Percentiles rank a stretch among this genome's conserved stretches.
phyloP scores from a whole-genome alignment of 2,113 vertebrate species.

The Phrynocephalus versicolor region DNA sequence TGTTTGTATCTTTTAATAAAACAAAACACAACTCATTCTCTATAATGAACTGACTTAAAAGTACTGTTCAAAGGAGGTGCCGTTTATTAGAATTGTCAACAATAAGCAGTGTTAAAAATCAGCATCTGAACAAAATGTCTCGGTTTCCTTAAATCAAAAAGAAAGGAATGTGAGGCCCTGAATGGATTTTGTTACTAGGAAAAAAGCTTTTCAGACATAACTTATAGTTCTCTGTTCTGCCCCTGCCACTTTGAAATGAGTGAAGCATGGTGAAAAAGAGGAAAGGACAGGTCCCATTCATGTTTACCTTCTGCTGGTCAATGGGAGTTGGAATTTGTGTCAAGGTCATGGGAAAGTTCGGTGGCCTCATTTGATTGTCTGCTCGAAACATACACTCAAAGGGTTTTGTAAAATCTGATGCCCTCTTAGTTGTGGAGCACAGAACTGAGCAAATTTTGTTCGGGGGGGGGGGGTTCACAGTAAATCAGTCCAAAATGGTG shows the following conservation, averaged over 20 bases:
- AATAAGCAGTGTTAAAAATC: constrained; percentile 51
- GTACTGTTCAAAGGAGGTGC: constrained; percentile 37
- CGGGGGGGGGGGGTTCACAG: neutral
- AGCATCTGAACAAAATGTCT: constrained; percentile 54
- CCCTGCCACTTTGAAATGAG: constrained; percentile 51
- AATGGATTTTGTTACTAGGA: constrained; percentile 38
- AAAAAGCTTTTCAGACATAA: constrained; percentile 42
- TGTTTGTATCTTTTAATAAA: neutral
- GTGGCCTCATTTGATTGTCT: constrained; percentile 62
- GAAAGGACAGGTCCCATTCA: constrained; percentile 57
- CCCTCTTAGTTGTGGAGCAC: neutral
- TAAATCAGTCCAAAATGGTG: neutral
- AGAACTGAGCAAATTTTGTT: neutral
- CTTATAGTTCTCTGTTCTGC: constrained; percentile 54
- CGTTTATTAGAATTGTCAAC: constrained; percentile 43
- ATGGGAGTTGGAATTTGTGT: constrained; percentile 65
- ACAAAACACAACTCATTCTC: constrained; percentile 17
- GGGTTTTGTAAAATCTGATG: constrained; percentile 34
- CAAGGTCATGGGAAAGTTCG: constrained; percentile 74
- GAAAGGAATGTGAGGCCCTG: constrained; percentile 24
- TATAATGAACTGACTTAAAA: constrained; percentile 41
- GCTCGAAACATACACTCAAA: constrained; percentile 35
- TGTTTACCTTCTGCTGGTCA: constrained; percentile 55
- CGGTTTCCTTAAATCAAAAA: constrained; percentile 46
- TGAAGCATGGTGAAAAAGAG: constrained; percentile 50